Base-by-base conservation (phyloP, 2,888 invertebrate species). In the Galeopsomyia nigrocyanea region DNA sequence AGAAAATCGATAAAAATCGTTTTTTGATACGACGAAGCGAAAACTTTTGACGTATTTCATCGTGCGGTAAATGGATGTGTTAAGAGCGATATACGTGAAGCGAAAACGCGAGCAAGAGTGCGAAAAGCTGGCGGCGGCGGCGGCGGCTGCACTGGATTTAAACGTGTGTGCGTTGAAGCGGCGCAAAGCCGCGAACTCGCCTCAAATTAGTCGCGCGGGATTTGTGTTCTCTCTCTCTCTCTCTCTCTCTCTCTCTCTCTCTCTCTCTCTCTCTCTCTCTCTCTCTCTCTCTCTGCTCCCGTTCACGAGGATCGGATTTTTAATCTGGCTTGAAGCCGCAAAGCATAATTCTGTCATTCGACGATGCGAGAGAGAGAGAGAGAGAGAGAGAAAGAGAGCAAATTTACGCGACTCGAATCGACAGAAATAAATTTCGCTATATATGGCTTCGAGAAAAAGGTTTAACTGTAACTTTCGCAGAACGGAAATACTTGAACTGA, bases 181-280 rank as follows among this genome's bases (percentile, higher is more conserved):
- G 39, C n/a, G 46, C 19, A 14, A 16, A 31, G 51, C 63, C 22
- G 50, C 22, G 39, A 39, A n/a, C 31, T 22, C 49, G 50, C 17
- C 26, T 62, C 50, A 62, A 62, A 62, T 62, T 62, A 62, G 62
- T 62, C 50, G 62, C 62, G 17, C 62, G 50, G 62, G 62, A 62
- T 60, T 26, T 39, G 39, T 39, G 39, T n/a, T n/a, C n/a, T n/a
- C n/a, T n/a, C 7, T 39, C 39, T 39, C 39, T 62, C 7, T 39
- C 39, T 39, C 39, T 62, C 7, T 39, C 39, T 39, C 39, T 62
- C 7, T 39, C 39, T 39, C 39, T 62, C 7, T 39, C 39, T 39
- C 39, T 62, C 7, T 39, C 39, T 39, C 39, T 62, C 7, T 39
- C 39, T 39, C 39, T 62, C 7, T 39, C 39, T 39, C 39, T 62